Evolutionary conservation across 2,113 vertebrate genomes (phyloP), one percentile per base, ranked within the genome.

Genomic region (Patagioenas fasciata): DNA sequence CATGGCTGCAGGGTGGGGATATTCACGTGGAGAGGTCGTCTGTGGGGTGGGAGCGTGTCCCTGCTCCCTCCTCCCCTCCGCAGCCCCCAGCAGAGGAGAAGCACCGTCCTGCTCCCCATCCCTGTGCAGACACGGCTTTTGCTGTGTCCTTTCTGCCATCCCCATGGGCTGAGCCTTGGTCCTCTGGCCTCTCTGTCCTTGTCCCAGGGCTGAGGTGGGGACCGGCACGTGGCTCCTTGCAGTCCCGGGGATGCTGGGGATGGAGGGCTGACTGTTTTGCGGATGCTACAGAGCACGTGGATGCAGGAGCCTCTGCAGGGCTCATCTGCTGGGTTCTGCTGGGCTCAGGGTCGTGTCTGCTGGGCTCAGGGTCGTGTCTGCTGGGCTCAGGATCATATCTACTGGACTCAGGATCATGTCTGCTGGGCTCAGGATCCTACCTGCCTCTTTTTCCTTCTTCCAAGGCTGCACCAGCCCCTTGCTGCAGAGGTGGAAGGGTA

Each of bases 161-260:
- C 1, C 0, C 2, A 25, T 47, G 50, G n/a, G 53, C 32, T 73
- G 50, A 10, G 23, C 48, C 23, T 6, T 11, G 8, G 3, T 57
- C 7, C 60, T 67, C 70, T 47, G 79, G n/a, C 66, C 32, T 48
- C 4, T 1, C 47, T 62, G 31, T 24, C 60, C 20, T 24, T 38
- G 56, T 58, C 32, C 24, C n/a, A 17, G 40, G 50, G 18, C 28
- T 8, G 20, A 40, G 65, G 54, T 47, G 67, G 62, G 34, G 56
- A 9, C 32, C 2, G 6, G 34, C 15, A 4, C 0, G 0, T 4
- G 70, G 24, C 51, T 74, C 47, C 9, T 62, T 9, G 40, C 34
- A 24, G 34, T 20, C 67, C 61, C 25, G 1, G 42, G 23, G 74
- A 1, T 66, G 82, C 7, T 0, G 5, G 31, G 70, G 62, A 15